These are phyloP conservation scores for Lepilemur ruficaudatus DNA, from an alignment of 2,797 vertebrate species.

Conservation along the genomic window DNA sequence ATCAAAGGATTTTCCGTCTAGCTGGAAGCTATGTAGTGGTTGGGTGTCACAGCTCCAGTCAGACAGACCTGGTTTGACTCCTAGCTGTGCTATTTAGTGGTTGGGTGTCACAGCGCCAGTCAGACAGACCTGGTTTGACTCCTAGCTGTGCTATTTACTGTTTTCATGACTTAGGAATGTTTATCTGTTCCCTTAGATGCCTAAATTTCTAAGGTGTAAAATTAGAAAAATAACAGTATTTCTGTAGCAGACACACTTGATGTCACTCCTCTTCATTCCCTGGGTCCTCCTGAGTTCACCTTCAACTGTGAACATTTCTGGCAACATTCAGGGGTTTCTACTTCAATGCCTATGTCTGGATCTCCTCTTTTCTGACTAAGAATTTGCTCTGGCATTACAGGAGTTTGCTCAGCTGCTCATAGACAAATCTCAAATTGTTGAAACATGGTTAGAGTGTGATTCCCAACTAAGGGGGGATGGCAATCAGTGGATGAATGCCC, in stretches of 20 bases:
- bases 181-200: not conserved
- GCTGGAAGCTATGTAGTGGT: not conserved
- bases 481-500: not conserved
- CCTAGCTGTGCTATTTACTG: too few species aligned
- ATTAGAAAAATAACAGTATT: not conserved
- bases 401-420: not conserved
- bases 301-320: not conserved
- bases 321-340: not conserved
- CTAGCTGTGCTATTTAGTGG: not conserved
- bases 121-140: too few species aligned
- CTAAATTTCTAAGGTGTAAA: not conserved
- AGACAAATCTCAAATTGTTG: not conserved
- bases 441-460: not conserved
- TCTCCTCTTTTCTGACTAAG: not conserved
- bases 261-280: not conserved
- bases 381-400: not conserved
- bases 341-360: not conserved
- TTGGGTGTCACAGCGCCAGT: too few species aligned
- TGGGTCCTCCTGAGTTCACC: too few species aligned
- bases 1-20: not conserved
- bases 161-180: not conserved
- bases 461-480: not conserved
- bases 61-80: not conserved
- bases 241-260: not conserved
- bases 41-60: too few species aligned